Evolutionary conservation across 2,888 invertebrate species (phyloP).

Genomic region (Cotesia congregata): DNA sequence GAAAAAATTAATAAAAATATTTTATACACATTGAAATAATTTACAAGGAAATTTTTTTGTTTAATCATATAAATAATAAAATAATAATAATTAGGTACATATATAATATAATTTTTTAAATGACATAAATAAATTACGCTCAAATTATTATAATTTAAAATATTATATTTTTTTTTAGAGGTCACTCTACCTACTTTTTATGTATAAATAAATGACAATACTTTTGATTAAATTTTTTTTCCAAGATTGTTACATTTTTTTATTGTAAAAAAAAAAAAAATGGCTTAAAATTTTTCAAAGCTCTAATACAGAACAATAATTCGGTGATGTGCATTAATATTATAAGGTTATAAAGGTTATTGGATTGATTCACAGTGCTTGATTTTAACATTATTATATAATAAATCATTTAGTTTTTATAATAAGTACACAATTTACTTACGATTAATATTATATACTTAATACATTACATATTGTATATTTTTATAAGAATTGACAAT

Average conservation of each 20-base stretch:
- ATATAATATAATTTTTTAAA: not conserved
- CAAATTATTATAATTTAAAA: not conserved
- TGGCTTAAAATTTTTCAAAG: slow-evolving; percentile 13
- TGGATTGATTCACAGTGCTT: slow-evolving; percentile 12
- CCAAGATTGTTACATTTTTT: not conserved
- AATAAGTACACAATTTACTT: slow-evolving; percentile 30
- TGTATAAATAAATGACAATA: not conserved
- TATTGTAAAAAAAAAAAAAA: not conserved
- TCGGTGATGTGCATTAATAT: slow-evolving; percentile 18
- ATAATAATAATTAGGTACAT: too few species aligned
- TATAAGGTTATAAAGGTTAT: not conserved
- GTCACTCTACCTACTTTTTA: too few species aligned
- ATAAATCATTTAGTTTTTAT: not conserved
- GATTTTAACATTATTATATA: not conserved
- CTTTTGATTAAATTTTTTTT: not conserved
- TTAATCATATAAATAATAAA: not conserved
- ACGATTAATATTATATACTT: slow-evolving; percentile 8
- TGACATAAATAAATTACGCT: not conserved
- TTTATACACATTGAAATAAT: not conserved
- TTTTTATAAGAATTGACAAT: slow-evolving; percentile 25
- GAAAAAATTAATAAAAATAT: not conserved
- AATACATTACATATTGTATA: slow-evolving; percentile 2
- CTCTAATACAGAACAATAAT: slow-evolving; percentile 17
- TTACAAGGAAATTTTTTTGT: not conserved
- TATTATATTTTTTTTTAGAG: not conserved